Percentiles rank a stretch among this genome's conserved stretches.
phyloP scores from a whole-genome alignment of 2,113 vertebrate genomes.

The Eptesicus fuscus region DNA sequence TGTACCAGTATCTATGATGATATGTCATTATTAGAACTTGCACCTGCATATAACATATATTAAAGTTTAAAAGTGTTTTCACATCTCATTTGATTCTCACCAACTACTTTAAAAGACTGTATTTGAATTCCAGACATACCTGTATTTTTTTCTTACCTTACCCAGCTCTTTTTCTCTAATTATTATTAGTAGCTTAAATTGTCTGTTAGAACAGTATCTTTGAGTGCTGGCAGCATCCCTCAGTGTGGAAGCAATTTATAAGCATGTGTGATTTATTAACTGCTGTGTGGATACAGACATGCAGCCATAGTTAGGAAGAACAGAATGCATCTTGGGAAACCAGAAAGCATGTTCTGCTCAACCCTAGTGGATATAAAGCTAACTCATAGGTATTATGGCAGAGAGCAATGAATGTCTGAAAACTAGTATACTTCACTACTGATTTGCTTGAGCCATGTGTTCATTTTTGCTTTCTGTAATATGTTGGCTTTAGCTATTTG shows the following conservation, averaged over 20 bases:
- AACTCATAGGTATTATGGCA: constrained; percentile 4
- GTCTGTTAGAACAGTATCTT: constrained; percentile 42
- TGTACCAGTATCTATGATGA: neutral
- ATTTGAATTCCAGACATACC: constrained; percentile 42
- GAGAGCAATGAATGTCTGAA: neutral
- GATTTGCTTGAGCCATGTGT: neutral
- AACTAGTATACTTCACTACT: neutral
- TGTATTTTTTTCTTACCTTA: constrained; percentile 50
- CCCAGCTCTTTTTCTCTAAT: constrained; percentile 38
- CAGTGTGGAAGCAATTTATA: constrained; percentile 48
- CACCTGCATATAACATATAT: neutral
- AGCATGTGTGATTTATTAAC: constrained; percentile 55
- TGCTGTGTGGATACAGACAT: neutral
- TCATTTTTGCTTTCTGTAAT: neutral
- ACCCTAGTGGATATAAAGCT: neutral
- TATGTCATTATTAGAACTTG: constrained; percentile 16
- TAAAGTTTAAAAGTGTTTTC: constrained; percentile 18
- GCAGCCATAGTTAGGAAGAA: constrained; percentile 24
- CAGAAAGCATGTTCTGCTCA: constrained; percentile 1
- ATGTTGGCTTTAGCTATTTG: neutral
- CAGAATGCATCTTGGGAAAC: neutral
- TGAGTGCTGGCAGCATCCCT: neutral
- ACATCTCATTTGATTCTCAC: constrained; percentile 30
- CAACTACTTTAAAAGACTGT: constrained; percentile 40
- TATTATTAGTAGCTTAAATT: constrained; percentile 50